A percentile compares a stretch with the other conserved stretches of the same genome.
phyloP scores from a whole-genome alignment of 2,888 invertebrate species.

The Teleiodes luculella region DNA sequence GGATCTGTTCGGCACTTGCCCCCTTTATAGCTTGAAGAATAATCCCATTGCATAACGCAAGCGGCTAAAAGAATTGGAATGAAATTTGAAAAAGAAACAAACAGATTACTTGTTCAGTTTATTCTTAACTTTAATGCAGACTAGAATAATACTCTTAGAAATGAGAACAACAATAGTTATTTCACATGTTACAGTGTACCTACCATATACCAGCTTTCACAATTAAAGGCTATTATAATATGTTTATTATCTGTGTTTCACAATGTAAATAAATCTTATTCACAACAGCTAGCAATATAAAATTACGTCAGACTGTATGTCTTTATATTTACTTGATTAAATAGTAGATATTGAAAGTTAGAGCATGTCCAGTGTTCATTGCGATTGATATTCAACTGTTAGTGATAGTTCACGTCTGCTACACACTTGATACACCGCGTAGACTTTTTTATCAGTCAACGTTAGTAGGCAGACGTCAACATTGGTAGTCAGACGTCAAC shows the following conservation, averaged over 20 bases:
- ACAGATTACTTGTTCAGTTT: slow-evolving; percentile 66
- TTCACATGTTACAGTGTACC: slow-evolving; percentile 76
- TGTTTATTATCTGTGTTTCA: slow-evolving; percentile 71
- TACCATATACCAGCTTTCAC: slow-evolving; percentile 73
- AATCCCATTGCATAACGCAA: too few relatives aligned
- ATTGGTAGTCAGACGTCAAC: too few relatives aligned
- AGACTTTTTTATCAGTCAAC: too few relatives aligned
- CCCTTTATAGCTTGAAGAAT: too few relatives aligned
- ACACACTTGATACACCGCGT: too few relatives aligned
- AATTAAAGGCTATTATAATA: slow-evolving; percentile 62
- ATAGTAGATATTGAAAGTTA: background rate
- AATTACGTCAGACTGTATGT: slow-evolving; percentile 69
- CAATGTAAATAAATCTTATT: slow-evolving; percentile 77
- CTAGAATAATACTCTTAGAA: slow-evolving; percentile 80
- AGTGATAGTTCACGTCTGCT: too few relatives aligned
- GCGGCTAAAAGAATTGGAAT: too few relatives aligned
- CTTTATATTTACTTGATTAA: slow-evolving; percentile 25
- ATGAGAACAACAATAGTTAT: slow-evolving; percentile 78
- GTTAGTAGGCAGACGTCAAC: too few relatives aligned
- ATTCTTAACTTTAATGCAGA: slow-evolving; percentile 79
- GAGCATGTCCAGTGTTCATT: background rate
- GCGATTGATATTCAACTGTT: too few relatives aligned
- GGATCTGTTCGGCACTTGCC: too few relatives aligned
- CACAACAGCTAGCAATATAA: slow-evolving; percentile 78
- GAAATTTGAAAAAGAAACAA: slow-evolving; percentile 46